Base-by-base conservation (phyloP, 2,797 vertebrate species). In the Anguilla megastoma region DNA sequence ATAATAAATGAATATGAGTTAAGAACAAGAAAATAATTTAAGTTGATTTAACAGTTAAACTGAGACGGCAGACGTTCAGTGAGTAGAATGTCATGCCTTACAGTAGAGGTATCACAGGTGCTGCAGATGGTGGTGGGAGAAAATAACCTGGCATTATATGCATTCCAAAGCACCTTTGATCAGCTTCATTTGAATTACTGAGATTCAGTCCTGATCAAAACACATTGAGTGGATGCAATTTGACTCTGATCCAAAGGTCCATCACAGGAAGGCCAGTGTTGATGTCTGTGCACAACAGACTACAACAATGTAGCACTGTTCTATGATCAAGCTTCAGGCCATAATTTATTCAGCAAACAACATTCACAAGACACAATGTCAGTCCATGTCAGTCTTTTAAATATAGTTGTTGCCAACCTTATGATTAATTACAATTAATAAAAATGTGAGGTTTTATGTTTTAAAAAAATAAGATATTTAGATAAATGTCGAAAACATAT, bases 231-330 rank as follows among this genome's bases (percentile, higher is more conserved):
- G 36, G 76, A 80, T 45, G 76, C 76, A 80, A 36, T 80, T 80
- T 80, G 76, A 80, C 76, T 45, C 41, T 45, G 76, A 80, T 80
- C 76, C 76, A 80, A 80, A 80, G 76, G 6, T 80, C 76, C 36
- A 69, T 80, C 76, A 45, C 76, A 80, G 76, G 41, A 18, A 80
- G n/a, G 41, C 33, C 76, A 24, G 33, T 48, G 76, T 48, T 80
- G 18, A 48, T 48, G 41, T 36, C 21, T 8, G 41, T 80, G 18
- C 14, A 45, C 41, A 80, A 12, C 27, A 80, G 36, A 36, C 76
- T 80, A 48, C 36, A 41, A 80, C 18, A 45, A 80, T 80, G 18
- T 3, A 45, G 33, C 36, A 24, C 36, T 36, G 30, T 76, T 16
- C 71, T 76, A 4, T 36, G 27, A 76, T 69, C 71, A 76, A 14